Evolutionary conservation across 2,888 invertebrate species (phyloP).

Genomic region (Zele albiditarsus): DNA sequence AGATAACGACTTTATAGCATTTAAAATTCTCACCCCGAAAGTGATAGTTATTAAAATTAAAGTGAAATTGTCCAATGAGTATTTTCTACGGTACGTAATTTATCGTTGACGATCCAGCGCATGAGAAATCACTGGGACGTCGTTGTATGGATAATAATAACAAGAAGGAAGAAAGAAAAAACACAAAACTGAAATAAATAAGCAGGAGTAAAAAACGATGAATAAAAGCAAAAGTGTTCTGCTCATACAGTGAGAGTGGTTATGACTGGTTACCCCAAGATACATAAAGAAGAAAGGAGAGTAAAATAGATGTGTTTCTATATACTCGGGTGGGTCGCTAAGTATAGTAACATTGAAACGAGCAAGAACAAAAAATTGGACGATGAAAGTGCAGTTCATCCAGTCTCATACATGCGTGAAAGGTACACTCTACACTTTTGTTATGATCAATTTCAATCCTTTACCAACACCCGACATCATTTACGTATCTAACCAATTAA

Average conservation of each 20-base stretch:
- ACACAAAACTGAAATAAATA: background rate
- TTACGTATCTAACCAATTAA: background rate
- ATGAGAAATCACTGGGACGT: slow-evolving; percentile 7
- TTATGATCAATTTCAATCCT: slow-evolving; percentile 23
- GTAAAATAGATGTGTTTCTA: slow-evolving; percentile 49
- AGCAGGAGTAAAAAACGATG: background rate
- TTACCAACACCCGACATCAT: background rate
- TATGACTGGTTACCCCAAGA: slow-evolving; percentile 11
- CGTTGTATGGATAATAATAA: background rate
- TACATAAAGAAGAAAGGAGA: slow-evolving; percentile 51
- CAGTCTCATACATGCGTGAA: slow-evolving; percentile 55
- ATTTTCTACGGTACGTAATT: slow-evolving; percentile 9
- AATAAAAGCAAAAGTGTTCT: slow-evolving; percentile 1
- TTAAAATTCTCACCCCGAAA: slow-evolving; percentile 16
- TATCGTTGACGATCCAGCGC: slow-evolving; percentile 19
- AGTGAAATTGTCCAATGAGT: slow-evolving; percentile 14
- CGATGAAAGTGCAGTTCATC: slow-evolving; percentile 61
- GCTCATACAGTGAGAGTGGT: slow-evolving; percentile 41
- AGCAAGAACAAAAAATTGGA: slow-evolving; percentile 48
- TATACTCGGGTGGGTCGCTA: slow-evolving; percentile 15
- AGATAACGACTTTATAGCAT: slow-evolving; percentile 2
- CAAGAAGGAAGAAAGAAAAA: background rate
- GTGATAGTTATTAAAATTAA: slow-evolving; percentile 8
- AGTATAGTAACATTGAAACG: slow-evolving; percentile 50
- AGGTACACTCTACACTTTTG: slow-evolving; percentile 48